Base-by-base conservation (phyloP, 2,797 vertebrate genomes). In the Limnodromus scolopaceus region DNA sequence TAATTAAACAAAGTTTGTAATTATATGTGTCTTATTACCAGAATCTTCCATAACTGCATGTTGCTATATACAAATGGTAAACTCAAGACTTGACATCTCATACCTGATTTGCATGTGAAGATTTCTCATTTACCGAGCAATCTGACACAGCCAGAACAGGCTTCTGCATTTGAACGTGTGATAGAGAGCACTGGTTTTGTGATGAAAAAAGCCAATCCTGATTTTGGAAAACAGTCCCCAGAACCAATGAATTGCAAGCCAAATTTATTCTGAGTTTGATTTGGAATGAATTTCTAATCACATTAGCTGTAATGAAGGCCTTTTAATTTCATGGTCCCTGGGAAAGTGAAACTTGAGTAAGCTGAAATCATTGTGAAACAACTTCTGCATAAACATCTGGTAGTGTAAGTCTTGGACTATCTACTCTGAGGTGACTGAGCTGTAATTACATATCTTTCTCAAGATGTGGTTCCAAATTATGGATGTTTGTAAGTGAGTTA, bases 241-340 rank as follows among this genome's bases (percentile, higher is more conserved):
- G 38, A 89, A 23, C 57, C 76, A 27, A 55, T 1, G 2, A 79
- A 9, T 76, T 68, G 68, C 74, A 75, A 95, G 36, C 6, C 60
- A 84, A 90, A 90, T 81, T 84, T 79, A 69, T 81, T 85, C 45
- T 63, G 77, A 72, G 65, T 61, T 96, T 90, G 51, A 63, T 86
- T 72, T 94, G 74, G 76, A 51, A 72, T 70, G 12, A 72, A 68
- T 91, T 92, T 84, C 80, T 95, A 68, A 95, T 91, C 80, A 46
- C 45, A 53, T 84, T 89, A 70, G 74, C 36, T 89, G 25, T 80
- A 66, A 91, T 93, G 66, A 51, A 77, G 71, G 83, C 23, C 48
- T 92, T 93, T 91, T 87, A 92, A 94, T 94, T 92, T 95, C 82
- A 92, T 0, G 0, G 69, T 89, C 69, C 28, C 55, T 89, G 68